Conservation (phyloP, 2,113 vertebrate species). For the Australoheros scitulus region DNA sequence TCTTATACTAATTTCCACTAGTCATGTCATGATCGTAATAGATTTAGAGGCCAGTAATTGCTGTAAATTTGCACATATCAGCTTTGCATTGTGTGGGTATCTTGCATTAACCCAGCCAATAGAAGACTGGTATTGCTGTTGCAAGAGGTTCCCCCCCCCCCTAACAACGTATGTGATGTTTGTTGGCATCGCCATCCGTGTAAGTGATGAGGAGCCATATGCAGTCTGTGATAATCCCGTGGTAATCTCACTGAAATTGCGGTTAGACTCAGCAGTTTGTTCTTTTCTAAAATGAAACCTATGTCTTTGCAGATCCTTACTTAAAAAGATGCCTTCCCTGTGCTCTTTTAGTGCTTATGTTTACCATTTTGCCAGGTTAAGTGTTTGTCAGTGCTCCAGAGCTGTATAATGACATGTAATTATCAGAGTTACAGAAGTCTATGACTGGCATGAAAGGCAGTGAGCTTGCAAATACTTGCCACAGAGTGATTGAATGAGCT, state of each 20-base stretch:
- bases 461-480: constrained; percentile 54
- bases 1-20: background rate
- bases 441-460: constrained; percentile 28
- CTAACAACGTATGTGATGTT: background rate
- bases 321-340: background rate
- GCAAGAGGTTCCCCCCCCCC: too few relatives aligned
- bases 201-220: constrained; percentile 39
- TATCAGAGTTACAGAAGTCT: constrained; percentile 51
- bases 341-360: background rate
- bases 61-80: background rate
- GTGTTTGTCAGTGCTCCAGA: constrained; percentile 42
- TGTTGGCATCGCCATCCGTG: background rate
- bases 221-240: constrained; percentile 53
- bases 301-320: constrained; percentile 8
- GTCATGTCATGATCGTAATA: background rate
- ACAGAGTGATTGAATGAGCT: constrained; percentile 23
- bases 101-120: background rate
- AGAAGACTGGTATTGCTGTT: background rate
- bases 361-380: constrained; percentile 50
- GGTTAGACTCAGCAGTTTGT: constrained; percentile 23
- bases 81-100: background rate
- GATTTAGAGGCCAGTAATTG: background rate
- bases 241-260: constrained; percentile 57
- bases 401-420: constrained; percentile 60
- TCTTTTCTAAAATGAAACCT: background rate